Base-by-base conservation (phyloP, 1,140 invertebrate genomes). In the Agrypnia vestita region DNA sequence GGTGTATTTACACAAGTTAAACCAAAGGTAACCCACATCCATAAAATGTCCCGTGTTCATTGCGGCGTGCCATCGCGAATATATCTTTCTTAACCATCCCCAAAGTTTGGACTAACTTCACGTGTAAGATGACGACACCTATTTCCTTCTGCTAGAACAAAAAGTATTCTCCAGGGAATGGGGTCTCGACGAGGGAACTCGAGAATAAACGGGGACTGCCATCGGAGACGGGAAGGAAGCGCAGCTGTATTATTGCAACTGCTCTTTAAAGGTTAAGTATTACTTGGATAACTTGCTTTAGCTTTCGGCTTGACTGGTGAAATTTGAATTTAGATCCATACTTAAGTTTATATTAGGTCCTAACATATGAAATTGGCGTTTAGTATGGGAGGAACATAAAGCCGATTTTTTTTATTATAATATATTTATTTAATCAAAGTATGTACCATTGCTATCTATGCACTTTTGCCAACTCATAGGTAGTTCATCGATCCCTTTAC, bases 1-100 rank as follows among this genome's bases (percentile, higher is more conserved):
- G 67, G 43, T 71, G 46, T 47, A 71, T 71, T 49, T 71, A 25
- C 46, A 71, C 67, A 71, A 71, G 67, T 15, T 19, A 47, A 71
- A 71, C 43, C 67, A 71, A 49, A 71, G 46, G 67, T 71, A 71
- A 71, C 67, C 67, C 67, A 71, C 44, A 71, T 71, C 46, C 67
- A 71, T 49, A 49, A 71, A 71, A 43, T 64, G 61, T 64, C 61
- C n/a, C 61, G 61, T 25, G 61, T 64, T 64, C 11, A 64, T 25
- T 64, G 25, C 25, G 25, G 25, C 25, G 25, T 35, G 61, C 35
- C 61, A 19, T 64, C 25, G 61, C 61, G 61, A 64, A 64, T 64
- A 64, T 64, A 64, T 64, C 61, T 64, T 64, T 25, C 61, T 64
- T 35, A 64, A 13, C 25, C 19, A 13, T n/a, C 61, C 61, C 61